phyloP scores from a whole-genome alignment of 1,140 invertebrate genomes.

The Cydia pomonella region DNA sequence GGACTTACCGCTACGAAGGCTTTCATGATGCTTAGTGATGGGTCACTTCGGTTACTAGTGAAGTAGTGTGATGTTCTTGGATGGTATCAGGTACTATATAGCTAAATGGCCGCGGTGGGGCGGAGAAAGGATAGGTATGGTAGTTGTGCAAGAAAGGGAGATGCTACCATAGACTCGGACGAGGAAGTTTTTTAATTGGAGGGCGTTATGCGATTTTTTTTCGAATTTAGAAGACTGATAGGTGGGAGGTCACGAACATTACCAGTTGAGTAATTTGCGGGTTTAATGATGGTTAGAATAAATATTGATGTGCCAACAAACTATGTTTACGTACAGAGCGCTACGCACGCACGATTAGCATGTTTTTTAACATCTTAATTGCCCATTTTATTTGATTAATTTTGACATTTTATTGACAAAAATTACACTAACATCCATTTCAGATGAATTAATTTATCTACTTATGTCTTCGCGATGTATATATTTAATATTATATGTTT shows the following conservation, averaged over 20 bases:
- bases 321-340: neutral
- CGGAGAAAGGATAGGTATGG: constrained; percentile 71
- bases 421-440: neutral
- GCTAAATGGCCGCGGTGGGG: constrained; percentile 64
- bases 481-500: neutral
- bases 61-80: constrained; percentile 64
- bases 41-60: constrained; percentile 69
- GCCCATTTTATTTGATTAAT: neutral
- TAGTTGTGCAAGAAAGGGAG: constrained; percentile 72
- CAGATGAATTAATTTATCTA: neutral
- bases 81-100: constrained; percentile 66
- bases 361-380: neutral
- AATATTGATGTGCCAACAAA: constrained; percentile 20
- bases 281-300: constrained; percentile 24
- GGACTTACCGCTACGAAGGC: constrained; percentile 77
- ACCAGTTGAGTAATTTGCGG: constrained; percentile 26
- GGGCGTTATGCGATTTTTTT: constrained; percentile 61
- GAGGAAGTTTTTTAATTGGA: constrained; percentile 73
- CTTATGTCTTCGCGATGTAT: neutral
- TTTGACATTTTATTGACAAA: neutral
- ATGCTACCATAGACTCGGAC: constrained; percentile 53
- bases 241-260: constrained; percentile 46
- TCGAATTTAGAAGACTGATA: constrained; percentile 50
- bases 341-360: neutral
- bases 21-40: constrained; percentile 74